phyloP scores from a whole-genome alignment of 1,140 invertebrate genomes.

The Phymastichus coffea region DNA sequence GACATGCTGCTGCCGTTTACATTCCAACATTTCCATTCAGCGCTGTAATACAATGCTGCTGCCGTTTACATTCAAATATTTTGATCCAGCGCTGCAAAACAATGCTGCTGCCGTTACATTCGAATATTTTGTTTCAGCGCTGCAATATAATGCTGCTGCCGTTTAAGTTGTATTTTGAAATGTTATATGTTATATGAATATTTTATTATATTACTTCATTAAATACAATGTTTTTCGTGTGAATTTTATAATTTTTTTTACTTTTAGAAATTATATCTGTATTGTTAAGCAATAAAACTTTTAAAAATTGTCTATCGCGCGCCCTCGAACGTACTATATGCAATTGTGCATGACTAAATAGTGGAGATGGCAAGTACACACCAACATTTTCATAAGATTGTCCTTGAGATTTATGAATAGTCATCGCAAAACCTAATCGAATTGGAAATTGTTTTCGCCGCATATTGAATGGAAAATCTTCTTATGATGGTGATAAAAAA shows the following conservation, averaged over 20 bases:
- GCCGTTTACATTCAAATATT: too few relatives aligned
- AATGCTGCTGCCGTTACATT: too few relatives aligned
- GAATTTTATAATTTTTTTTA: neutral
- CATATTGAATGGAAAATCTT: constrained; percentile 1
- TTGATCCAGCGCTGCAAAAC: too few relatives aligned
- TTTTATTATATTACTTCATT: neutral
- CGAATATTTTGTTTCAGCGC: too few relatives aligned
- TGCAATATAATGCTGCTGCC: too few relatives aligned
- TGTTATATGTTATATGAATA: neutral
- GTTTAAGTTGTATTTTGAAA: too few relatives aligned
- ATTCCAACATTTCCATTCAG: too few relatives aligned
- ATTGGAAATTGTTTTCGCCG: neutral
- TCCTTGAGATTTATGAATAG: constrained; percentile 4
- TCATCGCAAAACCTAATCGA: constrained; percentile 4
- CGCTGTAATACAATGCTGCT: too few relatives aligned
- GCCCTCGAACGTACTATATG: neutral
- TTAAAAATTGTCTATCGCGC: neutral
- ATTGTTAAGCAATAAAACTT: neutral
- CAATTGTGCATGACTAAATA: constrained; percentile 1
- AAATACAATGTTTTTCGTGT: neutral
- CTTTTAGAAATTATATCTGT: neutral
- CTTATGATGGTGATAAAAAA: neutral
- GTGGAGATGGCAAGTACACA: neutral
- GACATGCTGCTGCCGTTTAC: too few relatives aligned
- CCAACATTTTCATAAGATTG: neutral